Base-by-base conservation (phyloP, 2,797 vertebrate species). In the Poeciliopsis turneri region DNA sequence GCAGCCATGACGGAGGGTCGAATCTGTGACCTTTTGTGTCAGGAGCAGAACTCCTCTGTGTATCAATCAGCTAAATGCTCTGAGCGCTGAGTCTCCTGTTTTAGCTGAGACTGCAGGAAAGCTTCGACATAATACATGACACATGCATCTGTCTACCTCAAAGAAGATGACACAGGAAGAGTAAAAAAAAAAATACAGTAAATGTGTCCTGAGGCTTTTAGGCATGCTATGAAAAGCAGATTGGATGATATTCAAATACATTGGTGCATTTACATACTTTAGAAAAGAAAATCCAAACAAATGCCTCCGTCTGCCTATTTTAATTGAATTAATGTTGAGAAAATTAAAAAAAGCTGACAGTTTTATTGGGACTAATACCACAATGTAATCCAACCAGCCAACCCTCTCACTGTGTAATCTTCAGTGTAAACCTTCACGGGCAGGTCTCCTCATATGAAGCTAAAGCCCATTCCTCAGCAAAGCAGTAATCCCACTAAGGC, bases 401-500 rank as follows among this genome's bases (percentile, higher is more conserved):
- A 82, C 90, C 88, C 90, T 92, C 87, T 94, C 87, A 80, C 75
- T 68, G 78, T 71, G 77, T 95, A 95, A 95, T 95, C 94, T 94
- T 90, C 84, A 86, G 78, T 78, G 80, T 93, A 93, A 95, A 94
- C 93, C 94, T 93, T 92, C 88, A 90, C 80, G 74, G 87, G 88
- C 89, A 92, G 92, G 90, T 94, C 89, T 92, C 75, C 89, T 91
- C 87, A 83, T 89, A 85, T 81, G 86, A 84, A 84, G 90, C 89
- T 90, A 92, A 92, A 92, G 83, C 87, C 88, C 89, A 85, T 89
- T 94, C 90, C 91, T 94, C 88, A 84, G 89, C 89, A 87, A 80
- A 89, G 86, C 90, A 80, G 82, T 96, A 96, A 96, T 95, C 95
- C 94, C 85, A 77, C 90, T 95, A 95, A 96, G 94, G 89, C 95